A percentile compares a stretch with the other conserved stretches of the same genome.
These are phyloP conservation scores for Mastomys natalensis DNA, from an alignment of 2,113 vertebrate genomes.

Conservation along the genomic window DNA sequence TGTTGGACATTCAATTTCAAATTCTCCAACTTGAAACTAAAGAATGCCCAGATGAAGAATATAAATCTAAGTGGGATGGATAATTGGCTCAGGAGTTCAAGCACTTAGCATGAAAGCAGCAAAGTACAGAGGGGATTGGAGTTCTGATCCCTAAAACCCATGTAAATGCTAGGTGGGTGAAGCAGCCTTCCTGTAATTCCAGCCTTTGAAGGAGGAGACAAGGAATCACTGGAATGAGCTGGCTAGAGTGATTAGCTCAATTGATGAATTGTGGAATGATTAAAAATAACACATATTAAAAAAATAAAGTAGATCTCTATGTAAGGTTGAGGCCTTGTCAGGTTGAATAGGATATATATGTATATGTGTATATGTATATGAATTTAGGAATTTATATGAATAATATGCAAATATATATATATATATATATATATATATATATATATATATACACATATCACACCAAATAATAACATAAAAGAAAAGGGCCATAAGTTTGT, in stretches of 20 bases:
- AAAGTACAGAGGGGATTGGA: neutral
- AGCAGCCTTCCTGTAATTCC: neutral
- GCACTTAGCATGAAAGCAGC: neutral
- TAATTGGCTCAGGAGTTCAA: neutral
- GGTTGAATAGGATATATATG: too few species aligned
- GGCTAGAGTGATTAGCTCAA: neutral
- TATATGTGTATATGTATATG: too few species aligned
- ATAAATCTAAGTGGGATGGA: neutral
- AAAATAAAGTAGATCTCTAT: neutral
- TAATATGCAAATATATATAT: too few species aligned
- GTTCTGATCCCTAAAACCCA: neutral
- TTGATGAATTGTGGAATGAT: neutral
- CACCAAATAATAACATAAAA: neutral
- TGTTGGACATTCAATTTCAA: neutral
- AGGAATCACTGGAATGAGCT: neutral
- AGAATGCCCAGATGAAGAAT: slow-evolving; percentile 36
- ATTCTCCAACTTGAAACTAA: neutral
- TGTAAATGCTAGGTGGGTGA: neutral
- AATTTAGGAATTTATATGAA: neutral
- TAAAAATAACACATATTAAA: neutral
- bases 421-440: neutral
- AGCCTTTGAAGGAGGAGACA: neutral
- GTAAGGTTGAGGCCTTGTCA: neutral
- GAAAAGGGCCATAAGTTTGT: too few species aligned
- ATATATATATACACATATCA: too few species aligned